These are phyloP conservation scores for Leuctra nigra DNA, from an alignment of 2,888 invertebrate genomes.

Conservation along the genomic window DNA sequence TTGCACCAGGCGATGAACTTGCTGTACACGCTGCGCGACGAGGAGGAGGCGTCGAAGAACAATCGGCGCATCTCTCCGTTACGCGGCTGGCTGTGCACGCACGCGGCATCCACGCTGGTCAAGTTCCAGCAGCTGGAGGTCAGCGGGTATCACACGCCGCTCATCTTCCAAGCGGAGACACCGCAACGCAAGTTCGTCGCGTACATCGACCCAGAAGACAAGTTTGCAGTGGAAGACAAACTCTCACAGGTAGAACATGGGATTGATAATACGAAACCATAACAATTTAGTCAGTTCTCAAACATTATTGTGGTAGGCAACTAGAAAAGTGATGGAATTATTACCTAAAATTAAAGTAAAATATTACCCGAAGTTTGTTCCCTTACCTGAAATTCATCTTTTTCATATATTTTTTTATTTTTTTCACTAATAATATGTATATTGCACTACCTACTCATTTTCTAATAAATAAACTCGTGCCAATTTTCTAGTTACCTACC, in stretches of 20 bases:
- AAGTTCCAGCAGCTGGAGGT: slow-evolving; percentile 70
- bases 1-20: slow-evolving; percentile 76
- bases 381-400: too few relatives aligned
- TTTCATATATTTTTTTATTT: background rate
- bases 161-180: slow-evolving; percentile 81
- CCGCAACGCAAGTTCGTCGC: slow-evolving; percentile 84
- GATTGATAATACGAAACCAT: too few relatives aligned
- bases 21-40: slow-evolving; percentile 72
- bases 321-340: background rate
- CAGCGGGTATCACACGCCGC: slow-evolving; percentile 58
- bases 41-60: slow-evolving; percentile 66
- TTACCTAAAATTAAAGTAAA: background rate
- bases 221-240: slow-evolving; percentile 84
- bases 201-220: slow-evolving; percentile 88
- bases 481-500: too few relatives aligned
- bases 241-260: slow-evolving; percentile 72
- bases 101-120: slow-evolving; percentile 72
- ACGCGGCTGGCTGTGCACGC: slow-evolving; percentile 85
- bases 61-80: slow-evolving; percentile 80
- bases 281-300: background rate
- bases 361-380: too few relatives aligned
- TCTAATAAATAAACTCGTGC: too few relatives aligned
- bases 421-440: too few relatives aligned
- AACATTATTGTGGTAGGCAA: background rate
- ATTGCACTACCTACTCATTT: too few relatives aligned